Evolutionary conservation across 2,888 invertebrate genomes (phyloP).

Genomic region (Chymomyza amoena): DNA sequence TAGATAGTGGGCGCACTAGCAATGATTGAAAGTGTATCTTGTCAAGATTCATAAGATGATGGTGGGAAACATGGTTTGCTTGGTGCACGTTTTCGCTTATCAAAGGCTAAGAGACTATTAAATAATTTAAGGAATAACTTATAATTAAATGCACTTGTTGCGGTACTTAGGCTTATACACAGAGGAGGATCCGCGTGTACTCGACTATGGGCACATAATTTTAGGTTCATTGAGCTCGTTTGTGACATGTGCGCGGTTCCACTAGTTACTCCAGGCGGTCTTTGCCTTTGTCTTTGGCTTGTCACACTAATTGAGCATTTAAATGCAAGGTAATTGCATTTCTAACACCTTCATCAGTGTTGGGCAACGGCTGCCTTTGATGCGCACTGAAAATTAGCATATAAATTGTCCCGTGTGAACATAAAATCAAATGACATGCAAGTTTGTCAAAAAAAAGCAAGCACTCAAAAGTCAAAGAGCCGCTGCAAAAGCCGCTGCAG

Average conservation of each 20-base stretch:
- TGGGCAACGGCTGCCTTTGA: conserved; percentile 60
- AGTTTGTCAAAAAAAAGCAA: conserved; percentile 61
- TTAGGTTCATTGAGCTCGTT: conserved; percentile 56
- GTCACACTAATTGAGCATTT: conserved; percentile 72
- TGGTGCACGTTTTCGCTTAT: no score
- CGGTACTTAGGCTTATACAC: background rate
- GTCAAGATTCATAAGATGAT: no score
- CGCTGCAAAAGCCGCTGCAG: conserved; percentile 6
- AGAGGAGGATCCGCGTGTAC: background rate
- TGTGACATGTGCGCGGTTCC: conserved; percentile 64
- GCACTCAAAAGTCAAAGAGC: conserved; percentile 37
- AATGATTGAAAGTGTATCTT: no score
- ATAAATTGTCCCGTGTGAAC: conserved; percentile 74
- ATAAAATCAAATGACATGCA: conserved; percentile 71
- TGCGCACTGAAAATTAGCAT: conserved; percentile 70
- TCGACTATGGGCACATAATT: conserved; percentile 14
- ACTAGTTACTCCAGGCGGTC: conserved; percentile 46
- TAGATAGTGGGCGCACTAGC: no score
- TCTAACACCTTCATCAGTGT: conserved; percentile 71
- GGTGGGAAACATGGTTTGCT: no score
- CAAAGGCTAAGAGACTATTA: no score
- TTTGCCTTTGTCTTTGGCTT: conserved; percentile 9
- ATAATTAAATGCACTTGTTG: background rate
- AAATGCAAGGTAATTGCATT: conserved; percentile 70
- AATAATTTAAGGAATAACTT: background rate